Evolutionary conservation across 2,113 vertebrate genomes (phyloP), one percentile per base, ranked within the genome.

Genomic region (Epinephelus moara): DNA sequence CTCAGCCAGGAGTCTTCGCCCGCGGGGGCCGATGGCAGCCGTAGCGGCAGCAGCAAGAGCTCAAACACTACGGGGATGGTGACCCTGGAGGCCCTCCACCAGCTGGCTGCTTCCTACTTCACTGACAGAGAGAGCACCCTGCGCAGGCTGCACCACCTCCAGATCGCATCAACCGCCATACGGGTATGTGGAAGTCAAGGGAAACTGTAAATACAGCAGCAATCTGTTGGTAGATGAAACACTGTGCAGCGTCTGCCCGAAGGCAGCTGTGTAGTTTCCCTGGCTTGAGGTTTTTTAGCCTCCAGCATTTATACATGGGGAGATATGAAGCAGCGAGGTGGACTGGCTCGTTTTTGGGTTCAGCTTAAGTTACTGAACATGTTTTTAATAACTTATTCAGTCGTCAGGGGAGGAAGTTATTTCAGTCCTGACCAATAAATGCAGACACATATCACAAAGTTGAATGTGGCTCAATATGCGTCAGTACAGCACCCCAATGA

Each of bases 31-130:
- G 83, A 92, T 33, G 71, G 69, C 67, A 33, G 70, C 59, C 68
- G 57, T 1, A 17, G 61, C 72, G 17, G 61, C 72, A 49, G 72
- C 80, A 57, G 3, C 83, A 89, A 74, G 50, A 88, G 80, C 78
- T 86, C 87, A 4, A 96, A 92, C 64, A 49, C 87, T 19, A 93
- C 95, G 0, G 89, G 91, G 8, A 63, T 87, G 1, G 91, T 95
- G 85, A 95, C 93, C 73, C 94, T 96, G 62, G 96, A 96, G 86
- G 92, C 91, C 47, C 95, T 96, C 50, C 95, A 96, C 89, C 95
- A 96, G 89, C 91, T 96, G 88, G 95, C 96, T 4, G 95, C 96
- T 17, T 96, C 96, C 81, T 96, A 96, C 91, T 96, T 96, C 93
- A 96, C 95, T 1, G 95, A 96, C 93, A 92, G 96, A 73, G 95